Conservation (phyloP, 2,113 vertebrate species). For the Pluvianellus socialis region DNA sequence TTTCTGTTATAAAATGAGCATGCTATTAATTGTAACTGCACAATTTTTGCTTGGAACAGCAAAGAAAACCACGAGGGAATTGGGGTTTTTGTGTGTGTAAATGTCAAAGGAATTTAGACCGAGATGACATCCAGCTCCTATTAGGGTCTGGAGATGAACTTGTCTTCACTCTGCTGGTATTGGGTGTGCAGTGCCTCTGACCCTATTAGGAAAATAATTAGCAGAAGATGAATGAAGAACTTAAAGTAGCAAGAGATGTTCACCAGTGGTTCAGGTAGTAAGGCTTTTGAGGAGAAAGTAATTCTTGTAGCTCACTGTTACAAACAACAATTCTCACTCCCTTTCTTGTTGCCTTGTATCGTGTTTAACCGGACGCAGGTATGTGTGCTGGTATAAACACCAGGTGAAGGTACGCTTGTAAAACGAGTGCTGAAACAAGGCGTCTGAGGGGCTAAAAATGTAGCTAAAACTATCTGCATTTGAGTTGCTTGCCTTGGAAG, state of each 20-base stretch:
- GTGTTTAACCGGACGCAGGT: background rate
- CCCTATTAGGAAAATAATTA: background rate
- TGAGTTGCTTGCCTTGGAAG: background rate
- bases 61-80: background rate
- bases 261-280: background rate
- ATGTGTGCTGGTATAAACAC: background rate
- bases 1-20: background rate
- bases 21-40: background rate
- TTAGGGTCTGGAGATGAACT: background rate
- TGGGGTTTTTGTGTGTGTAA: background rate
- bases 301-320: background rate
- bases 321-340: background rate
- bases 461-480: background rate
- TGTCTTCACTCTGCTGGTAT: rapidly evolving
- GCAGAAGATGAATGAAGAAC: background rate
- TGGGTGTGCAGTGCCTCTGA: background rate
- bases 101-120: background rate
- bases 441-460: background rate
- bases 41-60: background rate
- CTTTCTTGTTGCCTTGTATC: background rate
- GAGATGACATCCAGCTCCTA: rapidly evolving
- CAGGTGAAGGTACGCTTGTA: background rate
- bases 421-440: background rate
- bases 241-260: background rate
- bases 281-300: background rate